Evolutionary conservation across 2,888 invertebrate genomes (phyloP), one percentile per base, ranked within the genome.

Genomic region (Schizotus pectinicornis): DNA sequence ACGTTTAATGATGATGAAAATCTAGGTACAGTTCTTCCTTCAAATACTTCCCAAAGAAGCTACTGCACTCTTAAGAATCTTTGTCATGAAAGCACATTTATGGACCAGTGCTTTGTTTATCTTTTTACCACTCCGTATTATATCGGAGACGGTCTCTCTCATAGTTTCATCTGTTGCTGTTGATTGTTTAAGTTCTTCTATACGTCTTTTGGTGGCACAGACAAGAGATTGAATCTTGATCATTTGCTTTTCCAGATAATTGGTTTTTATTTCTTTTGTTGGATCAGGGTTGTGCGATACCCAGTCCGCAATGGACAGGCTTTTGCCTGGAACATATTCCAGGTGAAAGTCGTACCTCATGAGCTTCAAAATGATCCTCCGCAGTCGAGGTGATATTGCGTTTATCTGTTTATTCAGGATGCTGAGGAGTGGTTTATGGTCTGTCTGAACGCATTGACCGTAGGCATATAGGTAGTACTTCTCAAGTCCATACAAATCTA

Each of bases 331-430:
- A 9, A 22, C 43, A 47, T 54, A 58, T 6, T 8, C 7, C 1
- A 58, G 35, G 8, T n/a, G 11, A n/a, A 58, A 31, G 38, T 58
- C 45, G 43, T 41, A 53, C 14, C 35, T 53, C 35, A 31, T 7
- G 11, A 57, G 31, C n/a, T 45, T 13, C 11, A 53, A 8, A 1
- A 57, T 14, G 36, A 58, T 58, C 36, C 53, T 39, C 33, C 48
- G 58, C 9, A 58, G 9, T 8, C 48, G 14, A 8, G 37, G 11
- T 32, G 53, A 48, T 8, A 30, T 30, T n/a, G 6, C 22, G 30
- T 42, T 47, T 1, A 54, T 11, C 12, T 47, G 47, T 53, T 58
- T 58, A 11, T 54, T 58, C n/a, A 48, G 36, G 6, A 58, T 41
- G 34, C 14, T n/a, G n/a, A 43, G 7, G 14, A 55, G 38, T 6